Base-by-base conservation (phyloP, 2,888 invertebrate genomes). In the Zootermopsis nevadensis region DNA sequence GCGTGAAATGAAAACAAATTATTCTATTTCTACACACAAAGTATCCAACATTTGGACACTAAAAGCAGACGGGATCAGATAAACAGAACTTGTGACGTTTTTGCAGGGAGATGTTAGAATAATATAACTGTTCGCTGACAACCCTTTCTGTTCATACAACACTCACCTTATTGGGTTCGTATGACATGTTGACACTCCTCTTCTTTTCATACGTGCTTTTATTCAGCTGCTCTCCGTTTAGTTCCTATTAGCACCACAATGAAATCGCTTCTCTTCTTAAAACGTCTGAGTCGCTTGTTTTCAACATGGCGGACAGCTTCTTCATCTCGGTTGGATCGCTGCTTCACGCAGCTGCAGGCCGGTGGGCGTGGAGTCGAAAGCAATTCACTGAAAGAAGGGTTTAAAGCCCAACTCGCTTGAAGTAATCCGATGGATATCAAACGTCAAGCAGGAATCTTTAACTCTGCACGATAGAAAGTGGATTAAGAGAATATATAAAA, bases 241-340 rank as follows among this genome's bases (percentile, higher is more conserved):
- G 35, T 74, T 38, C n/a, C 74, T 74, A 74, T 74, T 74, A 74
- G 74, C 74, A 74, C 74, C 74, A 74, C 74, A 74, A 74, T 74
- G 38, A 74, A 74, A 74, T 74, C 74, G 35, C 74, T 74, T 74
- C 74, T 74, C 69, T 22, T 69, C 60, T n/a, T 0, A 27, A n/a
- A 60, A n/a, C n/a, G 60, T 60, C 69, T 2, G 69, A 31, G 69
- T 33, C 33, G 38, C 24, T 74, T 74, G 38, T 74, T 38, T 74
- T n/a, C 74, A 74, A 74, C 74, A 74, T 74, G 74, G 74, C 74
- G 74, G 74, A 31, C 38, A 74, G 74, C 74, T 38, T n/a, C 74
- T 74, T 38, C 38, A 74, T 74, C 74, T 74, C 74, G 38, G 74
- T 69, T 69, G 69, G 69, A 33, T 69, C 69, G 69, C 33, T 22